A percentile compares a stretch with the other conserved stretches of the same genome.
Conservation (phyloP, 2,113 vertebrate species). For the Cyanoramphus novaezelandiae region DNA sequence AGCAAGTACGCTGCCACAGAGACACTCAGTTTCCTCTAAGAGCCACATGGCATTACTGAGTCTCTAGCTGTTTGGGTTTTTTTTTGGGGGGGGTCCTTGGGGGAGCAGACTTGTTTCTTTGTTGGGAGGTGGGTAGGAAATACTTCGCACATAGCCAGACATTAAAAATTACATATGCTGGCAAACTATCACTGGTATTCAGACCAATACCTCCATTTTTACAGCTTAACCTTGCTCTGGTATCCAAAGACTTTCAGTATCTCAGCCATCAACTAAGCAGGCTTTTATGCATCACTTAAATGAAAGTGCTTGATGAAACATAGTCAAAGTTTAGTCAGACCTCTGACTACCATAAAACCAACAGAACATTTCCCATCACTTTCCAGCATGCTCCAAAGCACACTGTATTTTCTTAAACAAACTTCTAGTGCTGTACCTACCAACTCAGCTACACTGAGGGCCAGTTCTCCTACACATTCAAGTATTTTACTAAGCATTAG, state of each 20-base stretch:
- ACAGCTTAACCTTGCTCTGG: not conserved
- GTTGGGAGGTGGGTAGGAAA: not conserved
- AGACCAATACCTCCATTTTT: not conserved
- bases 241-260: not conserved
- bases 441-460: not conserved
- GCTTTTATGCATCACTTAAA: not conserved
- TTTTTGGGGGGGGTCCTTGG: rapidly evolving
- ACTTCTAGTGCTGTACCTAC: not conserved
- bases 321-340: not conserved
- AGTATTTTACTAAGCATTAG: not conserved
- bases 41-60: not conserved
- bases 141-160: not conserved
- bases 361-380: not conserved
- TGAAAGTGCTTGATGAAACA: not conserved
- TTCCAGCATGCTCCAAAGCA: not conserved
- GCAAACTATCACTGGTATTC: not conserved
- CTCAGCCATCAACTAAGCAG: not conserved
- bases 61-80: not conserved
- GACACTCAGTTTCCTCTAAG: not conserved
- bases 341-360: not conserved
- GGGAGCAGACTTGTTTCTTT: not conserved
- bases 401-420: not conserved
- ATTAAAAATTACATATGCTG: not conserved
- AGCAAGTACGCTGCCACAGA: not conserved
- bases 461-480: not conserved